Conservation (phyloP, 1,140 invertebrate genomes). For the Frieseomelitta varia region DNA sequence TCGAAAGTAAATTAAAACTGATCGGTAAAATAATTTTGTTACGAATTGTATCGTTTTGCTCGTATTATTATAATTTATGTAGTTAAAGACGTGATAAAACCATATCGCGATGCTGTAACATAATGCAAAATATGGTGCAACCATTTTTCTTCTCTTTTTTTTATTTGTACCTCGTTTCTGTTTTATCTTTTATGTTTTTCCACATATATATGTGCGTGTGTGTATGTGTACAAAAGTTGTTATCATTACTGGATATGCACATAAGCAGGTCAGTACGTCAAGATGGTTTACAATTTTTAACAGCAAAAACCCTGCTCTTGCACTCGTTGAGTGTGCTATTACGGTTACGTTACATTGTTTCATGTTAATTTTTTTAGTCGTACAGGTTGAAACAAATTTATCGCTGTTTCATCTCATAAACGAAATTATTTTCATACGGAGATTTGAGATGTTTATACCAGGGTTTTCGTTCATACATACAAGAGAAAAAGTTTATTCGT, state of each 20-base stretch:
- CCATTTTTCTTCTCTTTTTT: neutral
- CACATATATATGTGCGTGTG: no score
- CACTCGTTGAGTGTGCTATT: neutral
- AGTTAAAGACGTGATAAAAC: neutral
- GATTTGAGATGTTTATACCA: neutral
- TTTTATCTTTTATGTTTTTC: neutral
- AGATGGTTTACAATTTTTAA: constrained; percentile 8
- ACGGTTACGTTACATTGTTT: neutral
- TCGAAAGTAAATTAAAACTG: neutral
- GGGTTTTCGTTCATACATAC: no score
- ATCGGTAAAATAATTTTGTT: neutral
- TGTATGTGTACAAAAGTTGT: neutral
- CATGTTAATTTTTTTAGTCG: neutral
- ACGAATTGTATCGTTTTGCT: neutral
- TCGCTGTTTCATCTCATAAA: neutral
- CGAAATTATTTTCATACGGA: neutral
- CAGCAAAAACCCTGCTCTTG: neutral
- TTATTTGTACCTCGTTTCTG: neutral
- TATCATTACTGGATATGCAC: neutral
- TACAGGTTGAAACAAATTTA: neutral
- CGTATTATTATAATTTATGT: neutral
- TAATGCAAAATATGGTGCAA: neutral
- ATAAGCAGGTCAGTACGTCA: neutral
- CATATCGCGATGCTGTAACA: neutral
- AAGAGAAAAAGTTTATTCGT: no score